Conservation (phyloP, 1,140 invertebrate species). For the Anastatus disparis region DNA sequence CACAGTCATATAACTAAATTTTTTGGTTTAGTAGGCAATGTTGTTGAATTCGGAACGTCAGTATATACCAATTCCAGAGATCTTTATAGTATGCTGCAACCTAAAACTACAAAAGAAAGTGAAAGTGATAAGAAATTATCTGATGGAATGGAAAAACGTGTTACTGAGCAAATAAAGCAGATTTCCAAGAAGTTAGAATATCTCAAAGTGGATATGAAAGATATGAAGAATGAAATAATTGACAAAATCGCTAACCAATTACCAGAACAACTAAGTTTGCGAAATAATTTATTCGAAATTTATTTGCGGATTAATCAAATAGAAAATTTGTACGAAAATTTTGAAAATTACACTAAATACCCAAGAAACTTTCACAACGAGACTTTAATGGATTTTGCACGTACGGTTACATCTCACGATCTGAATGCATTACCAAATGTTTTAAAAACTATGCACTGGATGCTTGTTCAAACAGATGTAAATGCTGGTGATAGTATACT, state of each 20-base stretch:
- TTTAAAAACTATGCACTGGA: background rate
- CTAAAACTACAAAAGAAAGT: background rate
- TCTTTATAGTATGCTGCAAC: background rate
- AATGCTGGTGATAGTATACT: background rate
- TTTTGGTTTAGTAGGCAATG: background rate
- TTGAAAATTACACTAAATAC: background rate
- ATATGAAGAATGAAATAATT: background rate
- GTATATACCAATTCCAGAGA: background rate
- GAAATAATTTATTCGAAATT: background rate
- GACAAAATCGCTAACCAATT: background rate
- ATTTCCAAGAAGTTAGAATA: background rate
- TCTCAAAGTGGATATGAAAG: background rate
- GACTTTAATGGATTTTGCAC: background rate
- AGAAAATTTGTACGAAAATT: background rate
- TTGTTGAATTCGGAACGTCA: background rate
- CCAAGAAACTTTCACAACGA: background rate
- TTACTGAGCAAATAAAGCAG: background rate
- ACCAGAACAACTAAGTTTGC: background rate
- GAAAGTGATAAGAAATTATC: background rate
- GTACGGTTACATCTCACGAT: background rate
- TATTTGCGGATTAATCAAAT: background rate
- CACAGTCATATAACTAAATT: too few relatives aligned
- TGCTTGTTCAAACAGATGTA: background rate
- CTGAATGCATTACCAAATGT: background rate
- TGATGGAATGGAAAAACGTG: background rate